A percentile compares a stretch with the other conserved stretches of the same genome.
Conservation (phyloP, 1,140 invertebrate genomes). For the Drosophila teissieri region DNA sequence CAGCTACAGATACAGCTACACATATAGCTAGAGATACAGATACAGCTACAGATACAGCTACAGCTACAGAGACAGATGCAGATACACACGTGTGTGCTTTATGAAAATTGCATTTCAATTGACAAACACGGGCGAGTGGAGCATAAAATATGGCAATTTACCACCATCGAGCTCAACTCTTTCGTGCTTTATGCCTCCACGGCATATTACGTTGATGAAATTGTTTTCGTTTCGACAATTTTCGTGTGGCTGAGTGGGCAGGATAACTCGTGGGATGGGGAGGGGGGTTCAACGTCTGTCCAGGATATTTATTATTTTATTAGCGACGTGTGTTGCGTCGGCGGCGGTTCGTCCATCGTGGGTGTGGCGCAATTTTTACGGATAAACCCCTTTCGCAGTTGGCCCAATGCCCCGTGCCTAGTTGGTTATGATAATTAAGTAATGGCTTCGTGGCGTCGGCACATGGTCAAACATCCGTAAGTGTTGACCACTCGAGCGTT, state of each 20-base stretch:
- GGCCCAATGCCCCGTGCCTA: slow-evolving; percentile 45
- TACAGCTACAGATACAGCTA: background rate
- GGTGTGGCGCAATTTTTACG: slow-evolving; percentile 68
- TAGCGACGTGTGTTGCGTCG: slow-evolving; percentile 69
- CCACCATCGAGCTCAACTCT: slow-evolving; percentile 49
- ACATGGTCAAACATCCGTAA: slow-evolving; percentile 50
- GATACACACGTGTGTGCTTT: slow-evolving; percentile 70
- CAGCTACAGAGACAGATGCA: background rate
- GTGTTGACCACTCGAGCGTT: slow-evolving; percentile 73
- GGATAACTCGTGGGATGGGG: slow-evolving; percentile 7
- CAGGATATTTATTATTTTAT: slow-evolving; percentile 83
- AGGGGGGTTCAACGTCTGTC: slow-evolving; percentile 27
- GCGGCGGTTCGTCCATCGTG: slow-evolving; percentile 24
- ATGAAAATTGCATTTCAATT: slow-evolving; percentile 83
- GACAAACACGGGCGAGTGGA: slow-evolving; percentile 57
- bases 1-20: no score
- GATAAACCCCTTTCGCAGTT: slow-evolving; percentile 64
- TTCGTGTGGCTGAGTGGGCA: slow-evolving; percentile 43
- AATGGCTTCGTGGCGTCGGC: slow-evolving; percentile 61
- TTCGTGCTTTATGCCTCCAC: slow-evolving; percentile 63
- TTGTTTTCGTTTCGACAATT: slow-evolving; percentile 76
- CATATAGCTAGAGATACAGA: background rate
- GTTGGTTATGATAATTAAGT: slow-evolving; percentile 78
- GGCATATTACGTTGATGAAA: slow-evolving; percentile 70
- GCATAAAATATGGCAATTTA: slow-evolving; percentile 81